Base-by-base conservation (phyloP, 2,797 vertebrate species). In the Potorous gilbertii region DNA sequence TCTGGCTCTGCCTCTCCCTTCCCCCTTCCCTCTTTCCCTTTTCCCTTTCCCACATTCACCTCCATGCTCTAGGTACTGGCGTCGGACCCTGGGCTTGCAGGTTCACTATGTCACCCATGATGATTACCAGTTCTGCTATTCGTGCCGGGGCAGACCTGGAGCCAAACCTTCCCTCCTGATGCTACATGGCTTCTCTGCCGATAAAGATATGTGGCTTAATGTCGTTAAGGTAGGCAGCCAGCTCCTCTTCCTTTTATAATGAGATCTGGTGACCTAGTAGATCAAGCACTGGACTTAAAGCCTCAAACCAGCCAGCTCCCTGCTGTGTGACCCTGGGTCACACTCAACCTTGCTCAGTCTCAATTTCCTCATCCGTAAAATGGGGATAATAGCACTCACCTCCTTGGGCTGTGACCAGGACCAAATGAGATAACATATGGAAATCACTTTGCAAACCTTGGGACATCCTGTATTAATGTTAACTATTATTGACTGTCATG, bases 181-280 rank as follows among this genome's bases (percentile, higher is more conserved):
- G 99, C 98, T 99, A 56, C 99, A 99, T 0, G 99, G 99, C 9
- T 99, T 99, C 98, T 99, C 99, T 0, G 99, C 99, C n/a, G 98
- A 99, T 97, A 99, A 99, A 98, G 99, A 99, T 98, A 99, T 99
- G 99, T 99, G 99, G 99, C 98, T 99, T 54, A 98, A 99, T 4
- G 56, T 99, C 90, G 97, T 99, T 95, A 99, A 99, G 99, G 99
- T 99, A 97, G 9, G 91, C 6, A 56, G 93, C 81, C 0, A 0
- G 31, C 96, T 92, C 91, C 96, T 92, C 91, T 91, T 66, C 0
- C 95, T 9, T 81, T 3, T 31, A 13, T 46, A 57, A 55, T 46
- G n/a, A 2, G 66, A 40, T 81, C 66, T 81, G 6, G 16, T n/a
- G 8, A 21, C 21, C n/a, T 3, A 11, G 21, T n/a, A 40, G 66